Evolutionary conservation across 2,113 vertebrate species (phyloP).

Genomic region (Pygoscelis antarcticus): DNA sequence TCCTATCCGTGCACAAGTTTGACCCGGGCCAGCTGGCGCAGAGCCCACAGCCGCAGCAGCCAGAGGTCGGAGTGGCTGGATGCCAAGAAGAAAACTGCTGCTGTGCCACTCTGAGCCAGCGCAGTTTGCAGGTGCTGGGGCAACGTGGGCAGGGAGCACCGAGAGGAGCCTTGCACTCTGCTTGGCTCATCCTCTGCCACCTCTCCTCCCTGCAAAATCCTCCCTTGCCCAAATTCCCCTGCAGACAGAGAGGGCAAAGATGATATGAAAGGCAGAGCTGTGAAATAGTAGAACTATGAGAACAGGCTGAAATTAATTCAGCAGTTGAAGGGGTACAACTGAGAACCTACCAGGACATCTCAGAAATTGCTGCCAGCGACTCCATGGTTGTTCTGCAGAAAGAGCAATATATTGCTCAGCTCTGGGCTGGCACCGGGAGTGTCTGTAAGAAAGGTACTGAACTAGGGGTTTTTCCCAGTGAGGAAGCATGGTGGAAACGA

Average conservation of each 20-base stretch:
- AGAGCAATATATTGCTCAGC: neutral
- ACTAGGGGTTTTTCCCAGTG: neutral
- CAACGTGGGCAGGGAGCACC: neutral
- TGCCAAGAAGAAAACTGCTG: neutral
- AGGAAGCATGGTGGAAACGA: neutral
- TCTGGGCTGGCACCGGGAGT: neutral
- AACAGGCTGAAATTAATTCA: neutral
- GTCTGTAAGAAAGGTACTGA: neutral
- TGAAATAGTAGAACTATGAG: neutral
- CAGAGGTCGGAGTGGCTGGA: neutral
- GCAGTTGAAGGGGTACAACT: neutral
- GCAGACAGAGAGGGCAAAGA: neutral
- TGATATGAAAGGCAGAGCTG: neutral
- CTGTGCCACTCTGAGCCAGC: fast-evolving
- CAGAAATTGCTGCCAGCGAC: neutral
- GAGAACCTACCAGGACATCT: neutral
- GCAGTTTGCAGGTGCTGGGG: neutral
- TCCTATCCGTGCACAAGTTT: neutral
- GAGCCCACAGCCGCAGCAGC: neutral
- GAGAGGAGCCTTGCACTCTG: neutral
- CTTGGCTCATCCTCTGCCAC: neutral
- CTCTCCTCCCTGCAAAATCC: neutral
- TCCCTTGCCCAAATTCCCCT: neutral
- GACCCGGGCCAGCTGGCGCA: neutral
- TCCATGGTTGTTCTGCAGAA: neutral